phyloP scores from a whole-genome alignment of 2,113 vertebrate species.

The Lathamus discolor region DNA sequence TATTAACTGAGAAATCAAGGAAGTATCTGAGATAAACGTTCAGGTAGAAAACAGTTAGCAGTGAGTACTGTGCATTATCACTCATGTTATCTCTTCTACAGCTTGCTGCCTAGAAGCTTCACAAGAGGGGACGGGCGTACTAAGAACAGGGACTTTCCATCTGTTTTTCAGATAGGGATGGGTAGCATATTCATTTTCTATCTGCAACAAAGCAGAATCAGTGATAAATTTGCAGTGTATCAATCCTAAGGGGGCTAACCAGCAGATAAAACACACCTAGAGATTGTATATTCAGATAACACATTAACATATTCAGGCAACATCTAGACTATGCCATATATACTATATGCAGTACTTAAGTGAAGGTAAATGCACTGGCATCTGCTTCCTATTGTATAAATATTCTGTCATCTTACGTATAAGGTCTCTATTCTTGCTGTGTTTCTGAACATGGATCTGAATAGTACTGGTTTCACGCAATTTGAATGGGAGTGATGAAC shows the following conservation, averaged over 20 bases:
- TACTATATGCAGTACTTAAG: background rate
- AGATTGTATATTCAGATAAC: background rate
- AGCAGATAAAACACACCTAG: background rate
- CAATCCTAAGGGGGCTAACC: background rate
- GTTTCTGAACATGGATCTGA: background rate
- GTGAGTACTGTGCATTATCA: background rate
- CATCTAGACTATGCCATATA: accelerated
- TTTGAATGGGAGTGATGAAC: background rate
- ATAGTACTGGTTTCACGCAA: background rate
- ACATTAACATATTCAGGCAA: background rate
- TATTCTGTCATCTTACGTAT: background rate
- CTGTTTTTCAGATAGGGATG: background rate
- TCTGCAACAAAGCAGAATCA: background rate
- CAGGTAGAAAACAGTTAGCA: background rate
- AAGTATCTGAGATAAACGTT: background rate
- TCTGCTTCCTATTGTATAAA: background rate
- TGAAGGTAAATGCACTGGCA: background rate
- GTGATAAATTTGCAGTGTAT: background rate
- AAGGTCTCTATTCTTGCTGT: background rate
- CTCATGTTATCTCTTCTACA: background rate
- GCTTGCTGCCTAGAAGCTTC: background rate
- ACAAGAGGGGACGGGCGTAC: background rate
- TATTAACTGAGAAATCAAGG: background rate
- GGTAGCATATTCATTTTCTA: background rate
- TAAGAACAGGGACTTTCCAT: background rate